These are phyloP conservation scores for Oryzias dopingdopingensis DNA, from an alignment of 2,797 vertebrate species.

Conservation along the genomic window DNA sequence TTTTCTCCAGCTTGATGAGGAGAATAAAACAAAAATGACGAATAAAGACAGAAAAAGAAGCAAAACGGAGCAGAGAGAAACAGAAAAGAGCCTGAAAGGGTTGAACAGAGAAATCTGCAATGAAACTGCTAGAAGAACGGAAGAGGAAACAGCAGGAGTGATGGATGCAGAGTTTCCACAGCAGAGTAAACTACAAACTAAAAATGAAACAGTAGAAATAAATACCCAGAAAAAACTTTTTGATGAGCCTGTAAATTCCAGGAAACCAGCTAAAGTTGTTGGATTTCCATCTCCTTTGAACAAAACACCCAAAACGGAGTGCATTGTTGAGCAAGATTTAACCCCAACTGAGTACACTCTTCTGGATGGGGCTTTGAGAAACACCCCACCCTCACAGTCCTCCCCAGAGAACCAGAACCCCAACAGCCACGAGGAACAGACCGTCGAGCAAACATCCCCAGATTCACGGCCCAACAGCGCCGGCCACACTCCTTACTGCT, in stretches of 20 bases:
- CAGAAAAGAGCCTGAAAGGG: conserved; percentile 25
- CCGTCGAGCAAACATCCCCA: conserved; percentile 78
- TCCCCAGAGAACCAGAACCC: conserved; percentile 75
- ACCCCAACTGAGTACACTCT: conserved; percentile 80
- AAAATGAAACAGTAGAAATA: conserved; percentile 24
- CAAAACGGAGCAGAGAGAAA: conserved; percentile 18
- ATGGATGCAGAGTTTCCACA: conserved; percentile 5
- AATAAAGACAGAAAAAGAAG: conserved; percentile 28
- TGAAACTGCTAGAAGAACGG: conserved; percentile 11
- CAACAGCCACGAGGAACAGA: conserved; percentile 82
- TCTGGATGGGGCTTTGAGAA: conserved; percentile 73
- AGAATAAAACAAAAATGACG: conserved; percentile 26
- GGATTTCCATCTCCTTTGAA: conserved; percentile 73
- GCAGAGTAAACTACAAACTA: conserved; percentile 1
- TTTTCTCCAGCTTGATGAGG: conserved; percentile 62
- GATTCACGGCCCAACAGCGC: conserved; percentile 80
- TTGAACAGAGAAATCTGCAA: conserved; percentile 19
- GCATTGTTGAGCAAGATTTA: conserved; percentile 76
- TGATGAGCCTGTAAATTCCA: conserved; percentile 18
- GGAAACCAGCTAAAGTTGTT: conserved; percentile 59
- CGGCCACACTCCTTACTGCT: conserved; percentile 83
- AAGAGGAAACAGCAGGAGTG: conserved; percentile 15
- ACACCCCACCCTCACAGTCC: conserved; percentile 63
- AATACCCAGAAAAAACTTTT: conserved; percentile 56
- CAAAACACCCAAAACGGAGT: conserved; percentile 75